These are phyloP conservation scores for Struthio camelus DNA, from an alignment of 2,113 vertebrate genomes.

Conservation along the genomic window DNA sequence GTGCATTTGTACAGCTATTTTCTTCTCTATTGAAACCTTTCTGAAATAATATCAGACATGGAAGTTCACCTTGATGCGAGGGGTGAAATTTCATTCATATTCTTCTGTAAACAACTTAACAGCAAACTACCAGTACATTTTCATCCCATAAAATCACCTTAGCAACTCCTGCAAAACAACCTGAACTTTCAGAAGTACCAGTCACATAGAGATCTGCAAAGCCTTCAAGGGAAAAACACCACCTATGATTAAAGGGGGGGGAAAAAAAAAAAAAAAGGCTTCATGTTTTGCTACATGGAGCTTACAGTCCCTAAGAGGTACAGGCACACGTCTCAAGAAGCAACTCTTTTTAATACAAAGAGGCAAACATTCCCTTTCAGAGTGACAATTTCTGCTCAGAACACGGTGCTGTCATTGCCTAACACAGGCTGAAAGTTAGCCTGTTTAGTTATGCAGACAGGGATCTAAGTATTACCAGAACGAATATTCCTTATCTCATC, in stretches of 20 bases:
- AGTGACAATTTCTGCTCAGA: not conserved
- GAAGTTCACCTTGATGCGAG: not conserved
- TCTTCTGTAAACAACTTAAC: constrained; percentile 69
- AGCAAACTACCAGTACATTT: constrained; percentile 52
- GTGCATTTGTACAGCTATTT: not conserved
- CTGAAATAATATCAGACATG: constrained; percentile 8
- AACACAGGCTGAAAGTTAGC: fast-evolving
- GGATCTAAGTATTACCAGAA: not conserved
- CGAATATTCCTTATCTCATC: fast-evolving
- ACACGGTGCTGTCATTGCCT: not conserved
- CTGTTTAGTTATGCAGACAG: not conserved
- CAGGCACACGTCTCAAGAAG: not conserved
- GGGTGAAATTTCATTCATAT: constrained; percentile 54
- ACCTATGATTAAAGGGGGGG: not conserved
- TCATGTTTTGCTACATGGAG: not conserved
- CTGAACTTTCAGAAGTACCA: not conserved
- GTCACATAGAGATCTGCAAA: not conserved
- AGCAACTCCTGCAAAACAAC: constrained; percentile 68
- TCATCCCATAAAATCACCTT: constrained; percentile 69
- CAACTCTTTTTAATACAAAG: not conserved
- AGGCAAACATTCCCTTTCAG: not conserved
- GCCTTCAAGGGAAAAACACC: not conserved
- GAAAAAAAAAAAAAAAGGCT: not conserved
- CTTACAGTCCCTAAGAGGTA: not conserved
- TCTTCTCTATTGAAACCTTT: not conserved